Conservation (phyloP, 2,888 invertebrate genomes). For the Gortyna flavago region DNA sequence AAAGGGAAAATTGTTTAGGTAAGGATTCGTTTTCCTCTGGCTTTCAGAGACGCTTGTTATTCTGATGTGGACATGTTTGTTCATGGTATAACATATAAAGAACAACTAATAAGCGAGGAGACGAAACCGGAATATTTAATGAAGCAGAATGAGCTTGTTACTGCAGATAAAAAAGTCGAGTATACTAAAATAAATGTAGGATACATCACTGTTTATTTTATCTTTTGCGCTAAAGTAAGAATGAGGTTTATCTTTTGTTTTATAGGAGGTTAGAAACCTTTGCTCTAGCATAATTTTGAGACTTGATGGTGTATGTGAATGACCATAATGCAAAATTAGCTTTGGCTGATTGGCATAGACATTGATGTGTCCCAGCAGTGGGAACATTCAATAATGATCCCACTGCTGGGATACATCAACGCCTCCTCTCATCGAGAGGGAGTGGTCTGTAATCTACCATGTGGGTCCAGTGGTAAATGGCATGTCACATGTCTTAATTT, state of each 20-base stretch:
- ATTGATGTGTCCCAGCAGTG: too few relatives aligned
- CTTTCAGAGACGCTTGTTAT: conserved; percentile 39
- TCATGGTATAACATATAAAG: conserved; percentile 50
- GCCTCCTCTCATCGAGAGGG: background rate
- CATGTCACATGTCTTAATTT: too few relatives aligned
- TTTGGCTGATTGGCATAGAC: too few relatives aligned
- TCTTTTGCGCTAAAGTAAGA: conserved; percentile 9
- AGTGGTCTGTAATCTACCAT: background rate
- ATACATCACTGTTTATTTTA: conserved; percentile 20
- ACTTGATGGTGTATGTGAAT: background rate
- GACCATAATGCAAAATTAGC: background rate
- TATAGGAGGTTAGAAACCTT: background rate
- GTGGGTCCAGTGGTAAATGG: background rate
- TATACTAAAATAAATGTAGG: conserved; percentile 32
- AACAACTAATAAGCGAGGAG: conserved; percentile 57
- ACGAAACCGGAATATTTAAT: conserved; percentile 57
- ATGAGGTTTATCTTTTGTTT: conserved; percentile 22
- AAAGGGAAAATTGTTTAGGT: conserved; percentile 65
- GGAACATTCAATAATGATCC: too few relatives aligned
- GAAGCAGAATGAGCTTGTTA: conserved; percentile 49
- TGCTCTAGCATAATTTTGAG: background rate
- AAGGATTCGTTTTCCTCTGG: conserved; percentile 44
- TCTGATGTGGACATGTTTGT: conserved; percentile 57
- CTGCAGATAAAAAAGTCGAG: conserved; percentile 49
- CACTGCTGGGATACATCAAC: background rate